Evolutionary conservation across 2,888 invertebrate genomes (phyloP).

Genomic region (Gonocerus acuteangulatus): DNA sequence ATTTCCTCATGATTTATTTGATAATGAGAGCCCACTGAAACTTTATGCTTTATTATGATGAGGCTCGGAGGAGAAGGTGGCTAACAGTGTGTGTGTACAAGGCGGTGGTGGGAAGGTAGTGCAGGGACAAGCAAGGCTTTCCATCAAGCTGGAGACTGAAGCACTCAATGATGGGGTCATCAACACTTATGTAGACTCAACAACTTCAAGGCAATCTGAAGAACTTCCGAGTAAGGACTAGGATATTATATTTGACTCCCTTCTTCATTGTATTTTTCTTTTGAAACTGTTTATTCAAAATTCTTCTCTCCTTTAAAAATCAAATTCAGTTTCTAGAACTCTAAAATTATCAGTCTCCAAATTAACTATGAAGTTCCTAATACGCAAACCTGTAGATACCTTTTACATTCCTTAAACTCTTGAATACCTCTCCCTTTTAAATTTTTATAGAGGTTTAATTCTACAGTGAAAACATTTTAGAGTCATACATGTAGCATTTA

Average conservation of each 20-base stretch:
- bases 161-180: slow-evolving; percentile 33
- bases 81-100: slow-evolving; percentile 26
- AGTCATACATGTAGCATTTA: no score
- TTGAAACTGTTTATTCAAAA: no score
- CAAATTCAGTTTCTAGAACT: no score
- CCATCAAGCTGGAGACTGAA: slow-evolving; percentile 36
- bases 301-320: no score
- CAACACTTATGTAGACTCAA: slow-evolving; percentile 39
- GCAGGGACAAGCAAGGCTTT: slow-evolving; percentile 38
- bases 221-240: slow-evolving; percentile 43
- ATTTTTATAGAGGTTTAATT: no score
- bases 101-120: slow-evolving; percentile 44
- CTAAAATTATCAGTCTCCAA: no score
- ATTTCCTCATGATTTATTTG: background rate
- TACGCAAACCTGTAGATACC: no score
- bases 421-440: no score
- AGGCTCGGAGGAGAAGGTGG: slow-evolving; percentile 19
- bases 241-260: slow-evolving; percentile 3
- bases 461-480: no score
- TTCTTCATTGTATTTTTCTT: background rate
- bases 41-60: slow-evolving; percentile 19
- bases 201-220: slow-evolving; percentile 38
- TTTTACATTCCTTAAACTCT: no score
- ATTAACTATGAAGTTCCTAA: no score
- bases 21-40: slow-evolving; percentile 21